Conservation (phyloP, 2,888 invertebrate species). For the Eueremaeus valkanovi region DNA sequence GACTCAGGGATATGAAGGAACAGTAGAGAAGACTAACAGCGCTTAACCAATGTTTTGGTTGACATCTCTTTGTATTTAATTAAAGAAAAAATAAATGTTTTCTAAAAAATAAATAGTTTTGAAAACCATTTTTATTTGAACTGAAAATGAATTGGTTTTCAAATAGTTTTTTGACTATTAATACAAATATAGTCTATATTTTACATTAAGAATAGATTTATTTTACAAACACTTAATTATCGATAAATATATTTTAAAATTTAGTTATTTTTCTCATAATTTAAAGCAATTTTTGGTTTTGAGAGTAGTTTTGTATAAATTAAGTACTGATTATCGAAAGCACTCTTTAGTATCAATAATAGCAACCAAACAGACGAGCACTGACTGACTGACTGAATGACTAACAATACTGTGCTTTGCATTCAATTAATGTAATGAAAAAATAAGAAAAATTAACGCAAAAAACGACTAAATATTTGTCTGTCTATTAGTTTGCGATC, state of each 20-base stretch:
- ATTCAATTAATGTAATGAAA: not conserved
- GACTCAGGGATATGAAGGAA: conserved; percentile 86
- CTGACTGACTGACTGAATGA: no score
- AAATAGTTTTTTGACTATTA: not conserved
- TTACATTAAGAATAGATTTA: no score
- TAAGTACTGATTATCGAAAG: not conserved
- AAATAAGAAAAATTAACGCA: not conserved
- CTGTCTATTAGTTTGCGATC: not conserved
- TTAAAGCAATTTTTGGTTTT: not conserved
- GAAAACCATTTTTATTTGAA: not conserved
- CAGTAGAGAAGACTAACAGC: conserved; percentile 47
- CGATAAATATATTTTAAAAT: no score
- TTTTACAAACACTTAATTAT: no score
- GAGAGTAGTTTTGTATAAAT: not conserved
- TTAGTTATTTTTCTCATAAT: not conserved
- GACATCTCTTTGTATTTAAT: not conserved
- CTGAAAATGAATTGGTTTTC: not conserved
- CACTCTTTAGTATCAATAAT: no score
- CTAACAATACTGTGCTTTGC: no score
- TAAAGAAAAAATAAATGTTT: no score
- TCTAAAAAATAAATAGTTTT: not conserved
- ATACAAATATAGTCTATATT: no score
- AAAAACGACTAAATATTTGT: not conserved
- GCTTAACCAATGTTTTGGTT: no score
- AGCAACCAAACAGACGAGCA: no score